A percentile compares a stretch with the other conserved stretches of the same genome.
Evolutionary conservation across 2,888 invertebrate species (phyloP).

Genomic region (Chrysotoxum bicinctum): DNA sequence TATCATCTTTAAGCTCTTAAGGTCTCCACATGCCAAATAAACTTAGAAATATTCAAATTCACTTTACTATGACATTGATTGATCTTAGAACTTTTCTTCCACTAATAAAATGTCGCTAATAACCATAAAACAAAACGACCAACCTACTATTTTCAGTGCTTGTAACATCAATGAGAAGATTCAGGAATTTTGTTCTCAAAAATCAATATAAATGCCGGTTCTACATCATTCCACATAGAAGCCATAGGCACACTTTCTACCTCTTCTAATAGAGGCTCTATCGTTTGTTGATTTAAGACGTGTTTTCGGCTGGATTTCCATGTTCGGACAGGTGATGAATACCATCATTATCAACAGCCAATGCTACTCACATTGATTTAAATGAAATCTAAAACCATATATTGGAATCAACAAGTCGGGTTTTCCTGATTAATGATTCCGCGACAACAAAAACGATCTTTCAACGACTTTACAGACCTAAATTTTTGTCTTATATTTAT

Average conservation of each 20-base stretch:
- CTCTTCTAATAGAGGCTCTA: background rate
- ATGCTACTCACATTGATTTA: conserved; percentile 51
- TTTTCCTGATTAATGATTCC: conserved; percentile 61
- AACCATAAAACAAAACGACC: conserved; percentile 11
- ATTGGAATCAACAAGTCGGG: background rate
- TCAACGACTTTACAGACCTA: conserved; percentile 50
- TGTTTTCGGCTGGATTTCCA: conserved; percentile 13
- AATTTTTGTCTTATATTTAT: background rate
- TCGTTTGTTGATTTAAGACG: background rate
- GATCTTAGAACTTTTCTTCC: conserved; percentile 5
- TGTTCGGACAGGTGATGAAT: conserved; percentile 58
- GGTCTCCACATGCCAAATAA: background rate
- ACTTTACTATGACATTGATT: background rate
- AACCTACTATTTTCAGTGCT: background rate
- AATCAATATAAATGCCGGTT: conserved; percentile 1
- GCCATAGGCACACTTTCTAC: background rate
- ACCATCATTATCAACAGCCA: conserved; percentile 45
- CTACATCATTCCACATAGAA: background rate
- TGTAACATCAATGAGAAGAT: background rate
- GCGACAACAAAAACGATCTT: conserved; percentile 46
- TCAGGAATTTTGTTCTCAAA: conserved; percentile 14
- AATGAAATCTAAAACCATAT: conserved; percentile 59
- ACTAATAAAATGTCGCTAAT: conserved; percentile 32
- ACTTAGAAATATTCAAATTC: conserved; percentile 4
- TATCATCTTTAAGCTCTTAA: background rate